Percentiles rank a stretch among this genome's conserved stretches.
Evolutionary conservation across 1,140 invertebrate species (phyloP).

Genomic region (Cheumatopsyche charites): DNA sequence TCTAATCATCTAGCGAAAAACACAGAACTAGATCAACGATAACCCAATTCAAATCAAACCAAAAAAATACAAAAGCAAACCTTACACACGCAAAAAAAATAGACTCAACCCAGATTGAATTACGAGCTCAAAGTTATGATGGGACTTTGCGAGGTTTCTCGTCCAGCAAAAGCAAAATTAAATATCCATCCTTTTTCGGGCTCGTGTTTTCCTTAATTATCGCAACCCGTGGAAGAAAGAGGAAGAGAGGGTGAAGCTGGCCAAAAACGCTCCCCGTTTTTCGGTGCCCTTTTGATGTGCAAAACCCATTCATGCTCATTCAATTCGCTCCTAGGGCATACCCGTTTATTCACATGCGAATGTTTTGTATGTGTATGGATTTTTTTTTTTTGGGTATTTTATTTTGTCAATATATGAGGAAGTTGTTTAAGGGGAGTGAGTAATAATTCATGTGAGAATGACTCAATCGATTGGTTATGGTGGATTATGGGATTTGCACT

Average conservation of each 20-base stretch:
- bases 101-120: too few relatives aligned
- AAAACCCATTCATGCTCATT: constrained; percentile 43
- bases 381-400: too few relatives aligned
- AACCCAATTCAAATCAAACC: too few relatives aligned
- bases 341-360: not conserved
- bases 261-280: constrained; percentile 6
- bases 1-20: too few relatives aligned
- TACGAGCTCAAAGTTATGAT: too few relatives aligned
- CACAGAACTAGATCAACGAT: too few relatives aligned
- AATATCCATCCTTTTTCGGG: not conserved
- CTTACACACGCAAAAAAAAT: too few relatives aligned
- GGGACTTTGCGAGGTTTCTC: not conserved
- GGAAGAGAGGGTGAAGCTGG: constrained; percentile 6
- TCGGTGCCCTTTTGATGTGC: constrained; percentile 41
- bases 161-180: not conserved
- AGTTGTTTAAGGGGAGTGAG: not conserved
- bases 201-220: constrained; percentile 9
- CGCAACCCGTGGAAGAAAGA: not conserved
- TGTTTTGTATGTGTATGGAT: too few relatives aligned
- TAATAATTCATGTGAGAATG: not conserved
- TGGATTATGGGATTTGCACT: not conserved
- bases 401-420: too few relatives aligned
- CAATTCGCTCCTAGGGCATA: constrained; percentile 29
- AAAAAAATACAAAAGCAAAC: too few relatives aligned
- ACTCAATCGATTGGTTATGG: constrained; percentile 10